A percentile compares a stretch with the other conserved stretches of the same genome.
Conservation (phyloP, 2,797 vertebrate species). For the Ciconia nigra region DNA sequence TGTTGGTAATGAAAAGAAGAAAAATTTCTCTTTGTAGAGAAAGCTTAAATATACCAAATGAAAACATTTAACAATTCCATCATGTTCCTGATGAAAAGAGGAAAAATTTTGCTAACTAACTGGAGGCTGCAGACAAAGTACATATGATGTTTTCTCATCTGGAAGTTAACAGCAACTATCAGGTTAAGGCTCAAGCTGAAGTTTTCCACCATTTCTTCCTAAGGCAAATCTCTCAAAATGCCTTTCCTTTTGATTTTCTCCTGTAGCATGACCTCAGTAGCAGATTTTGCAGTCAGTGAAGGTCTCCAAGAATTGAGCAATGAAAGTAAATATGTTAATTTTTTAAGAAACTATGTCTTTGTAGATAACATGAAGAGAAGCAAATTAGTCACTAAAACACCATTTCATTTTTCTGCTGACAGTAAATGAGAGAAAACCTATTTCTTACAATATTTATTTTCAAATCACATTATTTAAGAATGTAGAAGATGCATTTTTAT, state of each 20-base stretch:
- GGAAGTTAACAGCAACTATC: not conserved
- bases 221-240: not conserved
- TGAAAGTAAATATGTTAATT: not conserved
- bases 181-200: not conserved
- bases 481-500: not conserved
- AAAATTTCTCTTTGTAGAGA: not conserved
- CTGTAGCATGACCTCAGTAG: not conserved
- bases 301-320: not conserved
- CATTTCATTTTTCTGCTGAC: not conserved
- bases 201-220: not conserved
- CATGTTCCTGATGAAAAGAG: not conserved
- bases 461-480: not conserved
- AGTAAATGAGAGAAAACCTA: not conserved
- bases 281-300: not conserved
- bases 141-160: not conserved
- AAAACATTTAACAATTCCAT: not conserved
- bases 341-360: not conserved
- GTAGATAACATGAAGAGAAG: not conserved
- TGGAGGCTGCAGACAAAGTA: not conserved
- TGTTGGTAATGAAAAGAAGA: not conserved
- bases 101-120: not conserved
- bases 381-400: not conserved
- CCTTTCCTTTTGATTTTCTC: conserved; percentile 6
- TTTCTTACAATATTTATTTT: not conserved
- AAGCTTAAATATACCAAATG: not conserved